Conservation (phyloP, 2,113 vertebrate species). For the Rallus limicola region DNA sequence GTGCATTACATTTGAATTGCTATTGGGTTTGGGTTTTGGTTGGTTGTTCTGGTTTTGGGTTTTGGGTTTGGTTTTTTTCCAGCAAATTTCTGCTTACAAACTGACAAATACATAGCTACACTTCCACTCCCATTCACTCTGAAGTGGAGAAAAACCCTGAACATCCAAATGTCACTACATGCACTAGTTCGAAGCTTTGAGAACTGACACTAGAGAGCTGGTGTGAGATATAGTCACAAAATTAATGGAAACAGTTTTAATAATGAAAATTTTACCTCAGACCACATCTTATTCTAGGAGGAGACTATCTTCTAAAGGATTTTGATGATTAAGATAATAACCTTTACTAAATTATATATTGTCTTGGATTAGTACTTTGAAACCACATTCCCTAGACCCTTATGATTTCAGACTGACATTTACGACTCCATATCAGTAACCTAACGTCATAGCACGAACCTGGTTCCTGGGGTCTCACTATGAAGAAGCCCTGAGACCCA, state of each 20-base stretch:
- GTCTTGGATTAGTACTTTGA: neutral
- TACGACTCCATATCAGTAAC: neutral
- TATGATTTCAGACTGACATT: neutral
- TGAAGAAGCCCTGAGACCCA: neutral
- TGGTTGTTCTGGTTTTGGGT: neutral
- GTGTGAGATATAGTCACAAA: neutral
- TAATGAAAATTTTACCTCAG: neutral
- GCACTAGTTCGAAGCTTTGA: neutral
- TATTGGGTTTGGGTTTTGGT: fast-evolving
- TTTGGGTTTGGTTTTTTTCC: fast-evolving
- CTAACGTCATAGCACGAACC: neutral
- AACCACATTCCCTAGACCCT: neutral
- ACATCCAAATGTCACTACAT: neutral
- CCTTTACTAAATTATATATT: neutral
- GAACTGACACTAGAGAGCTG: neutral
- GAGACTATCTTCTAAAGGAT: neutral
- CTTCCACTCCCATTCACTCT: neutral
- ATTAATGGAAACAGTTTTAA: neutral
- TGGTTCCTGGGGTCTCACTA: neutral
- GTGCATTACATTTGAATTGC: neutral
- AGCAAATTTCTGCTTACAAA: neutral
- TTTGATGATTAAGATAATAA: neutral
- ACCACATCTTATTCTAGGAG: neutral
- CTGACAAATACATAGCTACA: neutral
- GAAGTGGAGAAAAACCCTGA: neutral